Conservation (phyloP, 2,113 vertebrate species). For the Pseudopipra pipra region DNA sequence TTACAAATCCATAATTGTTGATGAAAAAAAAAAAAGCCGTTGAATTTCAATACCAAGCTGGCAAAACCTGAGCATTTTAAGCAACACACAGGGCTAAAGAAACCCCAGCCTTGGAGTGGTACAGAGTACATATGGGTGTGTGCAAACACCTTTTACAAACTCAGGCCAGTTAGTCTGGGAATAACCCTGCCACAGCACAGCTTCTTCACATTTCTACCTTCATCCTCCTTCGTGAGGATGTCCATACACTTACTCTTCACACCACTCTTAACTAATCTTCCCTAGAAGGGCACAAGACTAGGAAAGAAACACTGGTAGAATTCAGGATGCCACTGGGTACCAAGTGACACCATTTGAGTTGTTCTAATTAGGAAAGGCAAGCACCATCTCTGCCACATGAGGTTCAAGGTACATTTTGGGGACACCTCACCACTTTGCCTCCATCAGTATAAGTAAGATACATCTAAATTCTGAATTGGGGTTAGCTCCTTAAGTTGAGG, state of each 20-base stretch:
- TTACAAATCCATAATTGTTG: background rate
- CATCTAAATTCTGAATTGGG: background rate
- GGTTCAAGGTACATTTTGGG: background rate
- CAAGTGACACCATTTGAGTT: background rate
- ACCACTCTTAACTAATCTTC: background rate
- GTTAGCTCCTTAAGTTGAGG: background rate
- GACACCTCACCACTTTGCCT: background rate
- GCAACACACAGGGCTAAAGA: background rate
- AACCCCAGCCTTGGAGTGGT: background rate
- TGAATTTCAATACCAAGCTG: background rate
- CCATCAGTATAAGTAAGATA: background rate
- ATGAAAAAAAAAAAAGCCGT: background rate
- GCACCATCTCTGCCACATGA: background rate
- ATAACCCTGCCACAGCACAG: background rate
- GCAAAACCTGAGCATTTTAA: background rate
- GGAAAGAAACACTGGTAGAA: background rate
- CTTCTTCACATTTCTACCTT: background rate
- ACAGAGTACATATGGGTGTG: rapidly evolving
- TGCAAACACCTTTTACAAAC: background rate
- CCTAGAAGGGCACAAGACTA: background rate
- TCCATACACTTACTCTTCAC: background rate
- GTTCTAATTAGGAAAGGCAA: background rate
- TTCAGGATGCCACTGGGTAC: background rate
- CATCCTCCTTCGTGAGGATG: background rate
- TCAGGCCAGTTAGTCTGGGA: background rate